Base-by-base conservation (phyloP, 2,797 vertebrate species). In the Myripristis murdjan region DNA sequence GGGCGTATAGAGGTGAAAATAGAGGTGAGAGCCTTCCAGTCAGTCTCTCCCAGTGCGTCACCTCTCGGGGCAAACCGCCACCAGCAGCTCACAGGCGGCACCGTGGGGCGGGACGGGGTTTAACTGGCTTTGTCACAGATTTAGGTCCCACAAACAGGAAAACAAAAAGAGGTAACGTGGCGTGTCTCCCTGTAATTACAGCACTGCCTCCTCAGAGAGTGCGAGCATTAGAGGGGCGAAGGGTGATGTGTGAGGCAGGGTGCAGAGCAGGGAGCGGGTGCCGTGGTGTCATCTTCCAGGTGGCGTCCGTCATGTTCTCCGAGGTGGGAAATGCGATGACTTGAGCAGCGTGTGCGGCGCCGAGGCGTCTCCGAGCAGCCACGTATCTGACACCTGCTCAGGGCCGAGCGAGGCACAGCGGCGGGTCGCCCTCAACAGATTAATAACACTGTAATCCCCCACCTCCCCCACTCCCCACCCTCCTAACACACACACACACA, bases 291-390 rank as follows among this genome's bases (percentile, higher is more conserved):
- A 62, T 20, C 20, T 20, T 20, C 20, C 77, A 81, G 75, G 75
- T 78, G 67, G 78, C 24, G 57, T 57, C 72, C 64, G 64, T 41
- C 70, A 72, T 79, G 78, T 70, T 78, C 73, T 48, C 39, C 10
- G 31, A 16, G 66, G 47, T 6, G 41, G 11, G 49, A 44, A 39
- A 53, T 55, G 35, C 2, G 54, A 55, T 47, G 22, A 52, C 14
- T 47, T 44, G 37, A 44, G n/a, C 49, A 33, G 46, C 18, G 20
- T 20, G 20, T 20, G 20, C 20, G 20, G 20, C 20, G 1, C 20
- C 20, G 20, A 20, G 20, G 28, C 6, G 3, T 33, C 43, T 26
- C 23, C 11, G 16, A 51, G 8, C 49, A 35, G 65, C 54, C 66
- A 69, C 64, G n/a, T n/a, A 64, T 58, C 20, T 55, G 39, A 78